phyloP scores from a whole-genome alignment of 2,113 vertebrate genomes.

The Heterotilapia buettikoferi region DNA sequence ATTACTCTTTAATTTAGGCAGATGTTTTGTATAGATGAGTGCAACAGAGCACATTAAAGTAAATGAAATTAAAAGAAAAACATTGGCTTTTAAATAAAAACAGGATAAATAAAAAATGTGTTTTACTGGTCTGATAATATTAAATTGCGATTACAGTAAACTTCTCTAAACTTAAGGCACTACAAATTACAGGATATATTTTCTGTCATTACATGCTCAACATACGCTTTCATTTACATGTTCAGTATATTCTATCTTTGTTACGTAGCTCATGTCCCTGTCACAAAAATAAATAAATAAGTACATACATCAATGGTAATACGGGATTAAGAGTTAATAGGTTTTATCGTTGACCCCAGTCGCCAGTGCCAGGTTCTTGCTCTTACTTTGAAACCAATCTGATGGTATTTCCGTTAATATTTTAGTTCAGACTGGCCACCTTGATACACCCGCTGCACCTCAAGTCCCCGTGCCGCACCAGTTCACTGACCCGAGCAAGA shows the following conservation, averaged over 20 bases:
- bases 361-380: neutral
- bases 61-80: neutral
- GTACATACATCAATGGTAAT: neutral
- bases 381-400: constrained; percentile 36
- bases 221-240: neutral
- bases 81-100: neutral
- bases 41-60: neutral
- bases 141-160: neutral
- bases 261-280: neutral
- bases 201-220: neutral
- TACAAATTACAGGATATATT: neutral
- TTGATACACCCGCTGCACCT: neutral
- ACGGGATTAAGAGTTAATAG: neutral
- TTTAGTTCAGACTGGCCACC: neutral
- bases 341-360: neutral
- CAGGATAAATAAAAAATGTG: neutral
- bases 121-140: neutral
- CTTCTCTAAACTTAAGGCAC: neutral
- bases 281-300: neutral
- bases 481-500: neutral
- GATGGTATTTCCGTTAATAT: neutral
- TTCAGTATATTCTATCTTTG: neutral
- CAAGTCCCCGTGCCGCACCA: neutral
- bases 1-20: neutral
- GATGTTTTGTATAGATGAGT: neutral